Evolutionary conservation across 2,113 vertebrate genomes (phyloP), one percentile per base, ranked within the genome.

Genomic region (Mixornis gularis): DNA sequence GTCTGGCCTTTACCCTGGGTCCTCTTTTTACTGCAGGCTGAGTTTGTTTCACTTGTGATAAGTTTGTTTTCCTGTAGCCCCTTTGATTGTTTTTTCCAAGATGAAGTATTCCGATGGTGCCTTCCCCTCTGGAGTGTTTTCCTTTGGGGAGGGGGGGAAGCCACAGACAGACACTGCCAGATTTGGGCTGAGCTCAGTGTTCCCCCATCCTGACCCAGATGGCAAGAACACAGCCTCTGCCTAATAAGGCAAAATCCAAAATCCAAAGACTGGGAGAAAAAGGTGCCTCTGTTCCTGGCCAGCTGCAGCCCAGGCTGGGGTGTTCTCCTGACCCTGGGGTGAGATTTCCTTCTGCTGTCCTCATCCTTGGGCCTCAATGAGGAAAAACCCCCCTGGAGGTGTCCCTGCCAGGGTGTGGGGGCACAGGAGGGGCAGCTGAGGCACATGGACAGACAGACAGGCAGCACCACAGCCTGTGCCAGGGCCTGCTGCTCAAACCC

Each of bases 1-100:
- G 77, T 68, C 85, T 88, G 83, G 60, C 92, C 93, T 95, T 89
- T 93, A 41, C 83, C 69, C 90, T 46, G n/a, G 16, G 83, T n/a
- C 53, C 65, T 92, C 72, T 41, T 78, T 76, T 52, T 40, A 68
- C 34, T 85, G 77, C 86, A 79, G 79, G 53, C 89, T 55, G 87
- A 86, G 94, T 96, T 96, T 96, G 89, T 94, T 96, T 96, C 93
- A 87, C 46, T 96, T 95, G 73, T 46, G 87, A 69, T 94, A 95
- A 93, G 89, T 76, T 84, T 95, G 95, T 95, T 96, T 93, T 94
- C 44, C 90, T 86, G 72, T 21, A 68, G 36, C 41, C 66, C 69
- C 53, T 94, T 85, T 69, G 83, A 94, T 96, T 95, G 86, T 71
- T 95, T 95, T 93, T 94, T 94, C 90, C 95, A 92, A 90, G 90